Percentiles rank a stretch among this genome's conserved stretches.
Evolutionary conservation across 2,888 invertebrate species (phyloP).

Genomic region (Cataglyphis albicans): DNA sequence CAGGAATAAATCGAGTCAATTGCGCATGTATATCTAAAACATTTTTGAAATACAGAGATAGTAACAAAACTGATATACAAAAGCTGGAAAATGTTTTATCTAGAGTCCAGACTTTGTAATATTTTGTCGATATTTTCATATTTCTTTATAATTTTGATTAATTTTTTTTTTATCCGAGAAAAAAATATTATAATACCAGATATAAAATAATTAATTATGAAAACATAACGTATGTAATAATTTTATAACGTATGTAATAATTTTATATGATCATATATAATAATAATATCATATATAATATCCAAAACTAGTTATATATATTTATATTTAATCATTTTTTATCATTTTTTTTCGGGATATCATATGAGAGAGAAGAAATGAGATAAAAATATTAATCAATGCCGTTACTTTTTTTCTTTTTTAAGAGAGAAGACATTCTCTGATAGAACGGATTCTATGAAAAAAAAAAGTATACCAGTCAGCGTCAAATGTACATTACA

Average conservation of each 20-base stretch:
- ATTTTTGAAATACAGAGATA: constrained; percentile 13
- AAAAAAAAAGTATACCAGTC: neutral
- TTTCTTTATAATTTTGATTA: neutral
- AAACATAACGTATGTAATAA: no score
- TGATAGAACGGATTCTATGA: neutral
- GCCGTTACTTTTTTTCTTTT: neutral
- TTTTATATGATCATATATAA: no score
- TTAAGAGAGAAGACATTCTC: neutral
- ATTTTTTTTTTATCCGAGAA: neutral
- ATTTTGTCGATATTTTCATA: neutral
- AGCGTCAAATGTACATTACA: neutral
- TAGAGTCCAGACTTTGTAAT: neutral
- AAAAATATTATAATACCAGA: no score
- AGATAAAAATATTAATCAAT: neutral
- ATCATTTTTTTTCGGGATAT: no score
- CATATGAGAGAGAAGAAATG: neutral
- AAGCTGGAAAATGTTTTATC: neutral
- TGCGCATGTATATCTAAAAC: constrained; percentile 4
- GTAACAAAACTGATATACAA: neutral
- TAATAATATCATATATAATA: no score
- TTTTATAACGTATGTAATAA: no score
- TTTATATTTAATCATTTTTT: no score
- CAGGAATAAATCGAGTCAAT: constrained; percentile 43
- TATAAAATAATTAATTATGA: no score
- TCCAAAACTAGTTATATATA: no score